Evolutionary conservation across 2,888 invertebrate species (phyloP).

Genomic region (Brenthis ino): DNA sequence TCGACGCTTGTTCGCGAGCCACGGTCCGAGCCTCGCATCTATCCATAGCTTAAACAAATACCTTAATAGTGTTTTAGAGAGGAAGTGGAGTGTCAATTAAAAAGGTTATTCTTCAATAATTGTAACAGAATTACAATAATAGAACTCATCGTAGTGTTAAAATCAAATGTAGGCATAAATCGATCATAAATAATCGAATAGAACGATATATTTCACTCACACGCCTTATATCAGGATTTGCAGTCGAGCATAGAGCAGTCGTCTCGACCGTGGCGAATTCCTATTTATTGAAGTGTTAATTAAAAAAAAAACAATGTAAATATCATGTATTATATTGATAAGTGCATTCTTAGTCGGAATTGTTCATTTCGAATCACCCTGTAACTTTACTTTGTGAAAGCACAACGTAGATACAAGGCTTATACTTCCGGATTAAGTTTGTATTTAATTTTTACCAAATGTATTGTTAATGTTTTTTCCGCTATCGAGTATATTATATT

Average conservation of each 20-base stretch:
- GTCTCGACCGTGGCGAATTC: slow-evolving; percentile 32
- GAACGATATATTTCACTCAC: too few species aligned
- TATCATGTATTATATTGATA: slow-evolving; percentile 57
- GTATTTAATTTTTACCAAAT: slow-evolving; percentile 28
- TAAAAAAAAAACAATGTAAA: slow-evolving; percentile 52
- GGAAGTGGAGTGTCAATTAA: too few species aligned
- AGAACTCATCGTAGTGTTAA: too few species aligned
- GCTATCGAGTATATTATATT: not conserved
- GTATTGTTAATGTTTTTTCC: slow-evolving; percentile 24
- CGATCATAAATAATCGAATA: too few species aligned
- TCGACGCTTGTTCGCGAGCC: slow-evolving; percentile 18
- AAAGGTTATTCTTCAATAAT: too few species aligned
- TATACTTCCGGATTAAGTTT: slow-evolving; percentile 3
- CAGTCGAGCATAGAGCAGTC: not conserved
- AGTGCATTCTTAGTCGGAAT: slow-evolving; percentile 42
- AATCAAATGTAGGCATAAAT: too few species aligned
- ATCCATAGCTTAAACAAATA: too few species aligned
- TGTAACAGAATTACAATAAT: too few species aligned
- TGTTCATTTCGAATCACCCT: slow-evolving; percentile 19
- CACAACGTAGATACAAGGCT: slow-evolving; percentile 29
- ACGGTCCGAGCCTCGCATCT: slow-evolving; percentile 1
- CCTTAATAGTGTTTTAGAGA: too few species aligned
- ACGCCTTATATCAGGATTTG: too few species aligned
- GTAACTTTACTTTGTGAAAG: slow-evolving; percentile 14
- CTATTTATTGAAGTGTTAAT: slow-evolving; percentile 41